A percentile compares a stretch with the other conserved stretches of the same genome.
Evolutionary conservation across 2,888 invertebrate species (phyloP).

Genomic region (Drosophila eohydei): DNA sequence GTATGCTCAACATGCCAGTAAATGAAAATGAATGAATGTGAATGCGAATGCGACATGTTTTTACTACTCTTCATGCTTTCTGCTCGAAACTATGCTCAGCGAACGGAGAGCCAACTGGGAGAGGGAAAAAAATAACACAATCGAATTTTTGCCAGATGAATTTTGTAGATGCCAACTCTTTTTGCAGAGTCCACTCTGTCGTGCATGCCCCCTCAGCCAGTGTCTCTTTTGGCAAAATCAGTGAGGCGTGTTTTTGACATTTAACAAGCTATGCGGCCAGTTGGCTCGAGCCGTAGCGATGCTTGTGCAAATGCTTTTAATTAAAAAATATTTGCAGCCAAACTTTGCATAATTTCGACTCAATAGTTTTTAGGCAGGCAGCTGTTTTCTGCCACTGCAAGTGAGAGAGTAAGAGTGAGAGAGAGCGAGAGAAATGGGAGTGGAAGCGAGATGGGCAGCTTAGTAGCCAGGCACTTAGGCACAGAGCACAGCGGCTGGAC

Average conservation of each 20-base stretch:
- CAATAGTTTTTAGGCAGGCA: constrained; percentile 53
- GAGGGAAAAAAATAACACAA: constrained; percentile 42
- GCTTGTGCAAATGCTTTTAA: constrained; percentile 67
- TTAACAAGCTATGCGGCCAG: constrained; percentile 67
- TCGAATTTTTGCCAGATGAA: constrained; percentile 67
- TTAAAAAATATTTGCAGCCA: constrained; percentile 72
- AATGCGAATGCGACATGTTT: constrained; percentile 58
- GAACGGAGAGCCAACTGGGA: neutral
- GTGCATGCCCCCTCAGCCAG: neutral
- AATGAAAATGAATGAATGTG: constrained; percentile 71
- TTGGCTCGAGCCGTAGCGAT: constrained; percentile 44
- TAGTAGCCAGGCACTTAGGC: constrained; percentile 56
- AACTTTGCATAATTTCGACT: constrained; percentile 73
- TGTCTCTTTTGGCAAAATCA: constrained; percentile 52
- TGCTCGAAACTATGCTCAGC: constrained; percentile 41
- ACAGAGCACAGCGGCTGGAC: constrained; percentile 19
- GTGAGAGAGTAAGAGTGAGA: constrained; percentile 1
- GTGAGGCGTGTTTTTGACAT: constrained; percentile 74
- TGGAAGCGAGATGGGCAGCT: constrained; percentile 28
- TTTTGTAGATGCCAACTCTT: constrained; percentile 60
- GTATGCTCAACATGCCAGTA: constrained; percentile 58
- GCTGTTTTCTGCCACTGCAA: constrained; percentile 17
- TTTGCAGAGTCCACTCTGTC: constrained; percentile 17
- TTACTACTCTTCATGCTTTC: constrained; percentile 44
- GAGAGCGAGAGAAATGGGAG: constrained; percentile 1